Evolutionary conservation across 1,140 invertebrate species (phyloP).

Genomic region (Anadara kagoshimensis): DNA sequence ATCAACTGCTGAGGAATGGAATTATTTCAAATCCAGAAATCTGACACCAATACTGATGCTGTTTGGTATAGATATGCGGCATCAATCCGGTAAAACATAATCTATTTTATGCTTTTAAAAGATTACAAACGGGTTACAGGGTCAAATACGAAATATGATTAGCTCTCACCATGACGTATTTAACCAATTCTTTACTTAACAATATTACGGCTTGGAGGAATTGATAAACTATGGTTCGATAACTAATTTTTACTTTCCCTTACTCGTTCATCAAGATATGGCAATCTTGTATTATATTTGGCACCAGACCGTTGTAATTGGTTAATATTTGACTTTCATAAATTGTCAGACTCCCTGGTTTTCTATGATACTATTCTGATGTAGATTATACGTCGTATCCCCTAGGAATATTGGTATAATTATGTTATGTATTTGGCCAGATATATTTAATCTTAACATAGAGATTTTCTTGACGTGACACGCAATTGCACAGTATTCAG

Average conservation of each 20-base stretch:
- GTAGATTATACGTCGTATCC: slow-evolving; percentile 8
- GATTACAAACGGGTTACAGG: not conserved
- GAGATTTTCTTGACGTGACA: not conserved
- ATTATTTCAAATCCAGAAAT: no score
- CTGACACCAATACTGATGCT: no score
- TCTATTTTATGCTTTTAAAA: not conserved
- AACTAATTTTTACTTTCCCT: slow-evolving; percentile 11
- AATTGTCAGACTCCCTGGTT: slow-evolving; percentile 1
- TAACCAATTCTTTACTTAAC: not conserved
- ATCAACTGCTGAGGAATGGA: no score
- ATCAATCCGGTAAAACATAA: not conserved
- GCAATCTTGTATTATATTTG: slow-evolving; percentile 1
- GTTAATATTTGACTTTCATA: slow-evolving; percentile 14
- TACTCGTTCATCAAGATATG: not conserved
- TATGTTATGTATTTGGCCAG: not conserved
- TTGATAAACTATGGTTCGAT: slow-evolving; percentile 1
- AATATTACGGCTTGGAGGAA: not conserved
- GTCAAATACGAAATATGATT: slow-evolving; percentile 11
- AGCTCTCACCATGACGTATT: not conserved
- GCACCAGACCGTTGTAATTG: not conserved
- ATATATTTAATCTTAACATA: not conserved
- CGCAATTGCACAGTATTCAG: not conserved
- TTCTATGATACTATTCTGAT: slow-evolving; percentile 1
- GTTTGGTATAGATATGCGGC: no score
- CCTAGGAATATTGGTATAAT: not conserved